A percentile compares a stretch with the other conserved stretches of the same genome.
phyloP scores from a whole-genome alignment of 2,797 vertebrate species.

The Rhabdophis nuchalis region DNA sequence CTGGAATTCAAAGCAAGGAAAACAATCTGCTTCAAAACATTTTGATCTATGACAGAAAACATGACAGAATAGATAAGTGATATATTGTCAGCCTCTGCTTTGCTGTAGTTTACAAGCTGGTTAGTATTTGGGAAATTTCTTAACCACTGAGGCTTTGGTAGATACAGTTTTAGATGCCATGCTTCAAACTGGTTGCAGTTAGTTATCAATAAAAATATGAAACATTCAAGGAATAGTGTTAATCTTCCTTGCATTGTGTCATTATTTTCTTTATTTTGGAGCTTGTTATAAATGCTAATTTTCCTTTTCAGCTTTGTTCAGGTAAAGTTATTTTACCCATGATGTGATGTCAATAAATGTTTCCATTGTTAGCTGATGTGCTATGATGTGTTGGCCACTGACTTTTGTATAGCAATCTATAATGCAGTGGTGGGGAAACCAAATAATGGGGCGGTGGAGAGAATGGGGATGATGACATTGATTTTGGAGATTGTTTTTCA shows the following conservation, averaged over 20 bases:
- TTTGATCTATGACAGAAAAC: not conserved
- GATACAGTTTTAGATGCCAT: not conserved
- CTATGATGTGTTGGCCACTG: slow-evolving; percentile 46
- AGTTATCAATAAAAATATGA: not conserved
- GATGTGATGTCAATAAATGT: slow-evolving; percentile 72
- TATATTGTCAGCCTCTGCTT: no score
- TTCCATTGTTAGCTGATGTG: slow-evolving; percentile 74
- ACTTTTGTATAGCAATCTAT: not conserved
- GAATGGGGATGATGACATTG: not conserved
- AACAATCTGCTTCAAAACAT: not conserved
- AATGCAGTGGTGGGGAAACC: not conserved
- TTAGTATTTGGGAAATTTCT: not conserved
- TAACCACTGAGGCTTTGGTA: not conserved
- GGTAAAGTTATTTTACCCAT: slow-evolving; percentile 39
- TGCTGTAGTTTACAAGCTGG: not conserved
- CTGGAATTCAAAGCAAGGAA: not conserved
- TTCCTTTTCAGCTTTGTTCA: not conserved
- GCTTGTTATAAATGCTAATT: slow-evolving; percentile 38
- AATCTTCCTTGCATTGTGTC: slow-evolving; percentile 28
- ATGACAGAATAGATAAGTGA: not conserved
- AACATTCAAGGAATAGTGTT: slow-evolving; percentile 8
- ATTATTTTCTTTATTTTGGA: slow-evolving; percentile 35
- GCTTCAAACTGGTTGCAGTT: not conserved
- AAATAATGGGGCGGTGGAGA: not conserved
- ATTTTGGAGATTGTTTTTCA: not conserved